These are phyloP conservation scores for Heterodera filipjevi DNA, from an alignment of 2,888 invertebrate genomes.

Conservation along the genomic window DNA sequence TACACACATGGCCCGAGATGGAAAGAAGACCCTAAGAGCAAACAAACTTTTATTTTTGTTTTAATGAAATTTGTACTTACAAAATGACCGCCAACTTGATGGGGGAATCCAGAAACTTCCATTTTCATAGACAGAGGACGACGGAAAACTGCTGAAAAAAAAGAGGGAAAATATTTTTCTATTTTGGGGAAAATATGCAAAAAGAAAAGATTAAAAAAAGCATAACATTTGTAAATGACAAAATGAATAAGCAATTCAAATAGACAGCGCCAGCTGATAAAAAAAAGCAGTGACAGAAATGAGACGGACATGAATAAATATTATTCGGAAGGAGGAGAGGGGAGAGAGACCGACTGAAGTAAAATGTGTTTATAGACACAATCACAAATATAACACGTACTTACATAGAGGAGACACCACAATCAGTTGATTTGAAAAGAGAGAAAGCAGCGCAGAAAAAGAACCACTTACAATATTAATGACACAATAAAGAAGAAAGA, in stretches of 20 bases:
- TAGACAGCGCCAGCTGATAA: conserved; percentile 17
- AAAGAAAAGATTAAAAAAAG: too few species aligned
- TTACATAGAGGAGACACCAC: neutral
- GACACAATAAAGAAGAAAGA: neutral
- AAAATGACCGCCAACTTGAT: conserved; percentile 47
- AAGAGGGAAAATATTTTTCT: neutral
- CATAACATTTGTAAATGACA: too few species aligned
- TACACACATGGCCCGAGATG: conserved; percentile 55
- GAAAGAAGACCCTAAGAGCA: conserved; percentile 22
- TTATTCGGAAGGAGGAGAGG: neutral
- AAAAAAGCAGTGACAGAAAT: conserved; percentile 24
- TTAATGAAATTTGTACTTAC: conserved; percentile 9
- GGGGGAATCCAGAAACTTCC: conserved; percentile 51
- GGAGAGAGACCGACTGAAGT: neutral
- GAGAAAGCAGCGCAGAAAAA: neutral
- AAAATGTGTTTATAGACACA: neutral
- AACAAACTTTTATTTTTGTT: neutral
- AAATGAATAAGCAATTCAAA: neutral
- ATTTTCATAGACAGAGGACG: conserved; percentile 28
- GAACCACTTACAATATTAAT: neutral
- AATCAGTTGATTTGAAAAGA: neutral
- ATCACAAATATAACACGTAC: neutral
- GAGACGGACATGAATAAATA: neutral
- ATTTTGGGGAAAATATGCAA: too few species aligned
- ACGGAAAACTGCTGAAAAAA: neutral